phyloP scores from a whole-genome alignment of 2,797 vertebrate species.

The Chelidonichthys spinosus region DNA sequence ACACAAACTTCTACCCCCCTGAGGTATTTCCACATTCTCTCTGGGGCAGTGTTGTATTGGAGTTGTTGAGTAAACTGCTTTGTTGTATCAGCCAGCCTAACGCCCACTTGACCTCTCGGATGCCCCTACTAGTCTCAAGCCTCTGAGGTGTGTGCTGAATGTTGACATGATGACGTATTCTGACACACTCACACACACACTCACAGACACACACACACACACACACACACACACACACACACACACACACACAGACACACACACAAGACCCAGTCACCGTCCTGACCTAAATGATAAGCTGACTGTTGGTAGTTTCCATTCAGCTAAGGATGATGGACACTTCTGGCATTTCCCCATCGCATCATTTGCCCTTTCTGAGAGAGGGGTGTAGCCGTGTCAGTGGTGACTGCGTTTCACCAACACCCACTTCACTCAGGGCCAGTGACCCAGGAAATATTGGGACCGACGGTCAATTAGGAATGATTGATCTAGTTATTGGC shows the following conservation, averaged over 20 bases:
- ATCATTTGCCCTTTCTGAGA: slow-evolving; percentile 36
- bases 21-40: slow-evolving; percentile 49
- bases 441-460: not conserved
- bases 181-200: slow-evolving; percentile 4
- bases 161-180: slow-evolving; percentile 63
- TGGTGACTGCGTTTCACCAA: slow-evolving; percentile 12
- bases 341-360: slow-evolving; percentile 46
- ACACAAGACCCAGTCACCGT: slow-evolving; percentile 20
- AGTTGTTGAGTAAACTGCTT: slow-evolving; percentile 63
- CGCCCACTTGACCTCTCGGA: slow-evolving; percentile 68
- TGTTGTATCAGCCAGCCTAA: slow-evolving; percentile 59
- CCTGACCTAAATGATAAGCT: slow-evolving; percentile 29
- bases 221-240: not conserved
- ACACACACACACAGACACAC: not conserved
- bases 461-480: not conserved
- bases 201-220: not conserved
- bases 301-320: slow-evolving; percentile 24
- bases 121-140: slow-evolving; percentile 44
- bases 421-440: slow-evolving; percentile 9
- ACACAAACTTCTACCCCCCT: slow-evolving; percentile 12
- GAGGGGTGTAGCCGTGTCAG: slow-evolving; percentile 39
- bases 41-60: slow-evolving; percentile 9
- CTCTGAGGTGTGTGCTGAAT: slow-evolving; percentile 46
- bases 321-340: slow-evolving; percentile 41
- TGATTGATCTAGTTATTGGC: not conserved